Percentiles rank a stretch among this genome's conserved stretches.
These are phyloP conservation scores for Catostomus latipinnis DNA, from an alignment of 2,797 vertebrate genomes.

Conservation along the genomic window DNA sequence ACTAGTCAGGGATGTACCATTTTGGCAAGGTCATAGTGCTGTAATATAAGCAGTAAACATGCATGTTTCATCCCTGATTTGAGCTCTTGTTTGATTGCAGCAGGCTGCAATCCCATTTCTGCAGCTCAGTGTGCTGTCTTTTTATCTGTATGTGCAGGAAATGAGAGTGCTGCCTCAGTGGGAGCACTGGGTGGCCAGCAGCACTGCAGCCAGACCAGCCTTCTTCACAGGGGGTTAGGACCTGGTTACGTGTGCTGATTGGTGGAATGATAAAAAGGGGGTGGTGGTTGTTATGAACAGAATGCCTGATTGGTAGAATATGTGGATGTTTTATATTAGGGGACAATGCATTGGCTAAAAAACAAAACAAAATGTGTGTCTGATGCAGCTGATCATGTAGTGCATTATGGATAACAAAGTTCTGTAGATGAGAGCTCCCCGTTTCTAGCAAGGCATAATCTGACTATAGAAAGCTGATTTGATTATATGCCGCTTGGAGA, in stretches of 20 bases:
- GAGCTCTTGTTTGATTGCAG: conserved; percentile 56
- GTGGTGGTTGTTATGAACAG: conserved; percentile 20
- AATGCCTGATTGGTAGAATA: conserved; percentile 45
- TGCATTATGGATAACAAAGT: conserved; percentile 62
- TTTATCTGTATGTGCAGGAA: conserved; percentile 57
- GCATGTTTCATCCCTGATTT: conserved; percentile 53
- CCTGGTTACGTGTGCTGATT: conserved; percentile 52
- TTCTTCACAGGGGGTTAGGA: conserved; percentile 47
- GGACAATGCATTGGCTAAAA: conserved; percentile 45
- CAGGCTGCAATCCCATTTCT: conserved; percentile 50
- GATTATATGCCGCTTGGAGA: conserved; percentile 33
- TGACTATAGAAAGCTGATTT: conserved; percentile 44
- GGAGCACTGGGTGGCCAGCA: conserved; percentile 56
- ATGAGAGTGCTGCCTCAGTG: conserved; percentile 53
- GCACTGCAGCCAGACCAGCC: conserved; percentile 47
- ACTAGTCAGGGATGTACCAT: no score
- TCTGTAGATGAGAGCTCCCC: conserved; percentile 46
- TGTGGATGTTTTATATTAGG: conserved; percentile 19
- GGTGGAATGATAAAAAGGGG: conserved; percentile 39
- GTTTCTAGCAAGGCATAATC: conserved; percentile 51
- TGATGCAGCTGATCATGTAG: conserved; percentile 56
- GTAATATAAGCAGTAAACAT: conserved; percentile 17
- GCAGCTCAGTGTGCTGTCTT: conserved; percentile 50
- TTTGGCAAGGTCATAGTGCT: no score
- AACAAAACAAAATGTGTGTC: conserved; percentile 37